These are phyloP conservation scores for Agrypnia vestita DNA, from an alignment of 1,140 invertebrate genomes.

Conservation along the genomic window DNA sequence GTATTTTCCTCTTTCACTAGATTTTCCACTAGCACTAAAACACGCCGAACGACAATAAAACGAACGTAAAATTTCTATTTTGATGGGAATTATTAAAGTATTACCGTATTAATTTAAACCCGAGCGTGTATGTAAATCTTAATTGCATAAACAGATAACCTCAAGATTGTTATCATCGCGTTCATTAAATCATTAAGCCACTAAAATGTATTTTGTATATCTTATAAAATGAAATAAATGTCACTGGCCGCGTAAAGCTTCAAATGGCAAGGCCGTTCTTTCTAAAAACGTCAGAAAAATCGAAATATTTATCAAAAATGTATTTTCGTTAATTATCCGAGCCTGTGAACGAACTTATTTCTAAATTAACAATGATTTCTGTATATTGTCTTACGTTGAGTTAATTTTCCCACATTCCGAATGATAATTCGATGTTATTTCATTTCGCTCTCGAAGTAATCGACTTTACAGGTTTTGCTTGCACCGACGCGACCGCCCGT, in stretches of 20 bases:
- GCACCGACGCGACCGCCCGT: slow-evolving; percentile 27
- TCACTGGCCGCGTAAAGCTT: slow-evolving; percentile 29
- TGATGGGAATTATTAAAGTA: no score
- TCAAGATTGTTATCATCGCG: no score
- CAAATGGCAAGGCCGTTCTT: slow-evolving; percentile 19
- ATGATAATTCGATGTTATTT: no score
- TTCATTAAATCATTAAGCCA: neutral
- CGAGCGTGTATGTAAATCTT: no score
- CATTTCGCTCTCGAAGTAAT: slow-evolving; percentile 17
- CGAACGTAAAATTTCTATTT: no score
- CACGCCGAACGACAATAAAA: no score
- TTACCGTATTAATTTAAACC: no score
- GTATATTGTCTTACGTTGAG: neutral
- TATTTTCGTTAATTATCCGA: neutral
- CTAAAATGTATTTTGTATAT: neutral
- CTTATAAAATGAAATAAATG: slow-evolving; percentile 14
- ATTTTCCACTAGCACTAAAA: no score
- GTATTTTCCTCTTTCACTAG: no score
- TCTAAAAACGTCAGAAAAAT: neutral
- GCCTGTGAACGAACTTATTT: no score
- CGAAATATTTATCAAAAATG: neutral
- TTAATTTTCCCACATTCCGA: neutral
- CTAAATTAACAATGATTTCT: neutral
- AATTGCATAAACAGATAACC: no score
- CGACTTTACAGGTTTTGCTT: neutral